A percentile compares a stretch with the other conserved stretches of the same genome.
phyloP scores from a whole-genome alignment of 2,797 vertebrate species.

The Pipistrellus pygmaeus region DNA sequence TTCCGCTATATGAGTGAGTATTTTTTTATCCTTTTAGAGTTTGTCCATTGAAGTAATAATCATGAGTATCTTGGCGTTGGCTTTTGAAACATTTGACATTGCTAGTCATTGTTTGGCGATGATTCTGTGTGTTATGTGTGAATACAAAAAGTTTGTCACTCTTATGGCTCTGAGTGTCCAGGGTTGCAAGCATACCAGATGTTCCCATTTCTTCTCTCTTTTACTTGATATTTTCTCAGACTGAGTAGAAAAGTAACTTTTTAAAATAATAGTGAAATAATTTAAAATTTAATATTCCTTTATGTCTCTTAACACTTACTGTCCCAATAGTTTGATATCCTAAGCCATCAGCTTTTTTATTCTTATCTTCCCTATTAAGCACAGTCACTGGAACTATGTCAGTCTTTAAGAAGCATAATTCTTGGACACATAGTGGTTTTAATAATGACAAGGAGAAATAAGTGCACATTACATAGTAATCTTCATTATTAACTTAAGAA shows the following conservation, averaged over 20 bases:
- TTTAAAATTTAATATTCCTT: slow-evolving; percentile 6
- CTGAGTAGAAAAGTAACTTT: slow-evolving; percentile 38
- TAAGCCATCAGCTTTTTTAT: neutral
- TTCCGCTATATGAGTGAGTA: slow-evolving; percentile 97
- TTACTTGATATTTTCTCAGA: slow-evolving; percentile 20
- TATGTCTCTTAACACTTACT: slow-evolving; percentile 31
- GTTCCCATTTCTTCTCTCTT: slow-evolving; percentile 5
- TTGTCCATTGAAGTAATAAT: slow-evolving; percentile 15
- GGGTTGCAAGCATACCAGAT: neutral
- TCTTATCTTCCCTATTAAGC: neutral
- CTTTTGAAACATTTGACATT: slow-evolving; percentile 18
- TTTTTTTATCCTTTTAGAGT: neutral
- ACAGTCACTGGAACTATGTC: neutral
- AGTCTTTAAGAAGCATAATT: slow-evolving; percentile 24
- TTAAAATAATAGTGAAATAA: slow-evolving; percentile 18
- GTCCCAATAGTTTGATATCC: neutral
- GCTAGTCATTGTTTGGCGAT: neutral
- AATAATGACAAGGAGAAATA: slow-evolving; percentile 32
- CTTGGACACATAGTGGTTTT: slow-evolving; percentile 10
- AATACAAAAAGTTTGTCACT: neutral
- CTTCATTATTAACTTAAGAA: neutral
- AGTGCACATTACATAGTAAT: neutral
- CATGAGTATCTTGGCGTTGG: neutral
- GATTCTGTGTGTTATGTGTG: neutral
- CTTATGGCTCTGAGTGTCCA: neutral